Conservation (phyloP, 2,113 vertebrate species). For the Zapornia atra region DNA sequence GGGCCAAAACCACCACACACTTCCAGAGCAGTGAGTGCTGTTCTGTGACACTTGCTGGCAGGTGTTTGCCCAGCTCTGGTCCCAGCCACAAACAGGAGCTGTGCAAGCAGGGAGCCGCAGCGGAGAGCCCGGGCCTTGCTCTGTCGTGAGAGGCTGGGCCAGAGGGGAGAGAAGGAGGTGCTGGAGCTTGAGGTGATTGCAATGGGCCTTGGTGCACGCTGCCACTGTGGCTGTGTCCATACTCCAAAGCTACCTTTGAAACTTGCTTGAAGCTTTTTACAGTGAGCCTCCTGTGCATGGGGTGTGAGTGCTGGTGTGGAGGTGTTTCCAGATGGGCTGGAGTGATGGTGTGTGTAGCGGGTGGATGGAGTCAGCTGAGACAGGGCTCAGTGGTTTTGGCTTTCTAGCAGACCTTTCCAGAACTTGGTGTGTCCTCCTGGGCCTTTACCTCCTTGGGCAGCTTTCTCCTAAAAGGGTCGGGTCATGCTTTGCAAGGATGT, state of each 20-base stretch:
- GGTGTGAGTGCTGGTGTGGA: fast-evolving
- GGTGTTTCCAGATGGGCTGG: neutral
- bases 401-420: neutral
- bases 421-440: neutral
- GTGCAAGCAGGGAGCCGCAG: neutral
- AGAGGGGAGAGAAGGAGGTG: neutral
- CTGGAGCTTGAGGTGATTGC: neutral
- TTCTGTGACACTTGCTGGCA: neutral
- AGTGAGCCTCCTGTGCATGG: fast-evolving
- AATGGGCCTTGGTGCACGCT: neutral
- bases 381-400: neutral
- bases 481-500: neutral
- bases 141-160: neutral
- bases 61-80: slow-evolving; percentile 10
- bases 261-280: neutral
- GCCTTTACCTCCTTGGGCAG: neutral
- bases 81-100: neutral
- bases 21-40: slow-evolving; percentile 4
- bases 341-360: fast-evolving
- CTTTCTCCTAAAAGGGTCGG: neutral
- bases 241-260: neutral
- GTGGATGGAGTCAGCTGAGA: neutral
- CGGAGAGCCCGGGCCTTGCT: neutral
- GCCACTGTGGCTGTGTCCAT: neutral
- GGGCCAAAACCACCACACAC: no score